Evolutionary conservation across 2,113 vertebrate genomes (phyloP), one percentile per base, ranked within the genome.

Genomic region (Pelvicachromis taeniatus): DNA sequence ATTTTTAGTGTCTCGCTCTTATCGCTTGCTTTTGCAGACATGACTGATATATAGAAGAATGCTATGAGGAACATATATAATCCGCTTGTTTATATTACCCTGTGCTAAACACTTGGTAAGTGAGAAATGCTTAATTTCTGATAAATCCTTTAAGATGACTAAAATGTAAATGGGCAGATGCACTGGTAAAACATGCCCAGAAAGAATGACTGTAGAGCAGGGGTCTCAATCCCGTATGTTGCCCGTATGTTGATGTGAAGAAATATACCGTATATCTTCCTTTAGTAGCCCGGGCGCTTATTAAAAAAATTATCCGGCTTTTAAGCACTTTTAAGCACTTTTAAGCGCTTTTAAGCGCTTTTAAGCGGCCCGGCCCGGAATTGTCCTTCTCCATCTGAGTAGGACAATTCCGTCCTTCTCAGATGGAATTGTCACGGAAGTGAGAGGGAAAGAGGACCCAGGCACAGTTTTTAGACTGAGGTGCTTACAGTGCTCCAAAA

Each of bases 1-100:
- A 16, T 48, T 65, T 23, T 0, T 45, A 21, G 65, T 26, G 38
- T 70, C 65, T 45, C 0, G 9, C 38, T 42, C 63, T 45, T 68
- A 68, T 68, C 13, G 1, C 16, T 45, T 70, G 40, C 2, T 70
- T 26, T 17, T 45, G 40, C 40, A 70, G 40, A 45, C 38, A 16
- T 42, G 63, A 1, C 63, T 23, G 12, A 68, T 6, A 23, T 42
- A 42, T 42, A 70, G 13, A 45, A 45, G 65, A 70, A 70, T 26
- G 38, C 65, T 0, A 26, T 1, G 38, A 42, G 63, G n/a, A 16
- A 0, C 0, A 1, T 23, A 0, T 68, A 0, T 70, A 45, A 45
- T 26, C 16, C 45, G 38, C 21, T 70, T 26, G 3, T 70, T 70
- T 70, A 10, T 26, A 21, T 70, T 45, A 26, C 8, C 21, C 16